Percentiles rank a stretch among this genome's conserved stretches.
phyloP scores from a whole-genome alignment of 2,888 invertebrate species.

The Tetrapedia diversipes region DNA sequence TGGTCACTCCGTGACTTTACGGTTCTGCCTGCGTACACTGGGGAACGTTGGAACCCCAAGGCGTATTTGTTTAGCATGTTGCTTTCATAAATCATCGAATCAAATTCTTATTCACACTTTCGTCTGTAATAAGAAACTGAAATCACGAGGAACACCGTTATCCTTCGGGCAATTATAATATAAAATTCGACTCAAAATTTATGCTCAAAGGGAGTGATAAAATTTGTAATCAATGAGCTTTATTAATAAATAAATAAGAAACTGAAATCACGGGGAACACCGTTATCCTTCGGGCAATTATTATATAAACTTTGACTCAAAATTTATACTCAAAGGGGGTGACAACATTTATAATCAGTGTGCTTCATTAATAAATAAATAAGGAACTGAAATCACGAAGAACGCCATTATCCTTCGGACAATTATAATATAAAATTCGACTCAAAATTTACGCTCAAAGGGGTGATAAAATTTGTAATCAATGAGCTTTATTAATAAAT shows the following conservation, averaged over 20 bases:
- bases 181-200: too few relatives aligned
- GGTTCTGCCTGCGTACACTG: conserved; percentile 62
- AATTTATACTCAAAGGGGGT: too few relatives aligned
- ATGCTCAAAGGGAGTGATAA: too few relatives aligned
- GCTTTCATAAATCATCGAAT: background rate
- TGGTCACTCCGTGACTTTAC: conserved; percentile 77
- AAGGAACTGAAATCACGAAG: background rate
- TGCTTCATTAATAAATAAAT: too few relatives aligned
- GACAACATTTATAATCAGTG: too few relatives aligned
- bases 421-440: background rate
- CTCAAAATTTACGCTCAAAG: too few relatives aligned
- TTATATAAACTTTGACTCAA: too few relatives aligned
- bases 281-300: too few relatives aligned
- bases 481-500: too few relatives aligned
- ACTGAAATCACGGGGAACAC: background rate
- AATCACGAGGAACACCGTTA: background rate
- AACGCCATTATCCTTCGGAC: background rate
- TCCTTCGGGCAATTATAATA: background rate
- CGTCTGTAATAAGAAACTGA: background rate
- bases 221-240: too few relatives aligned
- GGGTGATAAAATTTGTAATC: too few relatives aligned
- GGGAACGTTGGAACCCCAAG: conserved; percentile 37
- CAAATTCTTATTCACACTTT: background rate
- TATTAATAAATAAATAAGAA: too few relatives aligned
- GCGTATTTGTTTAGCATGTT: conserved; percentile 36